phyloP scores from a whole-genome alignment of 2,797 vertebrate species.

The Liparis tanakae region DNA sequence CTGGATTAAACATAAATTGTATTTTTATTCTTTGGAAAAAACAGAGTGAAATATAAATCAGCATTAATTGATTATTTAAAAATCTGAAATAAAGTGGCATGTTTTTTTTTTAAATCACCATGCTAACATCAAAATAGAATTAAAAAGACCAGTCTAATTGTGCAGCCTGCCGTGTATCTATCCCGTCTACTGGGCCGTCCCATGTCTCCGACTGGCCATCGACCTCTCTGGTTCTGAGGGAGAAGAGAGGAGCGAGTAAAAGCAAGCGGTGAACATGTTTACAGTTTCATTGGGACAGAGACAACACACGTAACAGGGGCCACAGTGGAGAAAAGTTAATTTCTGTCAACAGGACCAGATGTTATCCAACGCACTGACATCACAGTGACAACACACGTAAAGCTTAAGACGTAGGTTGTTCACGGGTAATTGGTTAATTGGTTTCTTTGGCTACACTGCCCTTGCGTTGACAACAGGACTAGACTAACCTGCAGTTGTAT shows the following conservation, averaged over 20 bases:
- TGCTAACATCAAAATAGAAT: slow-evolving; percentile 1
- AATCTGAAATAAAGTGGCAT: background rate
- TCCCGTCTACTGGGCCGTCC: slow-evolving; percentile 13
- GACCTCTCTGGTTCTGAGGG: slow-evolving; percentile 45
- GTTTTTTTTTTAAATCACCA: slow-evolving; percentile 1
- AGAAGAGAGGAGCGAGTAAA: background rate
- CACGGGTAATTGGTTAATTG: background rate
- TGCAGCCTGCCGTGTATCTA: slow-evolving; percentile 1
- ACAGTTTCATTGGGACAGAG: background rate
- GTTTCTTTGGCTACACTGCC: background rate
- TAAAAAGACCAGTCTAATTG: slow-evolving; percentile 73
- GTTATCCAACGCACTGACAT: background rate
- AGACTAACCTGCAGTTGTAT: slow-evolving; percentile 64
- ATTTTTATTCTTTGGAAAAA: background rate
- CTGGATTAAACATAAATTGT: background rate
- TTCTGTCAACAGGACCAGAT: background rate
- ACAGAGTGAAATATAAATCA: background rate
- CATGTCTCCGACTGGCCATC: slow-evolving; percentile 39
- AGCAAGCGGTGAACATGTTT: background rate
- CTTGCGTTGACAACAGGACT: background rate
- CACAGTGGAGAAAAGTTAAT: background rate
- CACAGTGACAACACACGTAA: background rate
- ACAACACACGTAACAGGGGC: too few relatives aligned
- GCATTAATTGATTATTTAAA: slow-evolving; percentile 41
- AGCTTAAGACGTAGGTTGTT: background rate